These are phyloP conservation scores for Leptinotarsa juncta DNA, from an alignment of 2,888 invertebrate genomes.

Conservation along the genomic window DNA sequence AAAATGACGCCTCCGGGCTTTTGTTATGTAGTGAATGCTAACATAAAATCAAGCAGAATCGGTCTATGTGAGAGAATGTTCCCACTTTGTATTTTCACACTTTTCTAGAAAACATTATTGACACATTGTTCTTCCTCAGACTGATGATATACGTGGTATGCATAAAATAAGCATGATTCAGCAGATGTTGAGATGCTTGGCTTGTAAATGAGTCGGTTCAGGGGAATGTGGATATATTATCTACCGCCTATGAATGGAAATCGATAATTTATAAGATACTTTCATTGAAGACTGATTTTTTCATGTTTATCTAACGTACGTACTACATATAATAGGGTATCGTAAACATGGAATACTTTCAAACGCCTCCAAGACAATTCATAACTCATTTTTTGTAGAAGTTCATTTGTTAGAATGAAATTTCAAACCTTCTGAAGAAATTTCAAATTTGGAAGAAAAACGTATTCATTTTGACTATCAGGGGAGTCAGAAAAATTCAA, in stretches of 20 bases:
- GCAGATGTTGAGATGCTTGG: slow-evolving; percentile 14
- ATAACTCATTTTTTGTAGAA: no score
- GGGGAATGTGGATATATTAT: slow-evolving; percentile 17
- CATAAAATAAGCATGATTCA: background rate
- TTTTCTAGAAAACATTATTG: slow-evolving; percentile 18
- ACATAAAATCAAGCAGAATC: background rate
- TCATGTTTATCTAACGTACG: no score
- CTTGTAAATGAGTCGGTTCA: slow-evolving; percentile 13
- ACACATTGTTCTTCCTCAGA: slow-evolving; percentile 16
- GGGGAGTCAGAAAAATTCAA: no score
- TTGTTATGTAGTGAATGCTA: background rate
- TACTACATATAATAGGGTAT: no score
- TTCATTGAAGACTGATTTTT: slow-evolving; percentile 14
- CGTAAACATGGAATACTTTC: no score
- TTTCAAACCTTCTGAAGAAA: no score
- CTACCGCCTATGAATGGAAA: slow-evolving; percentile 14
- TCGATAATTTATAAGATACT: background rate
- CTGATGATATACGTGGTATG: slow-evolving; percentile 14
- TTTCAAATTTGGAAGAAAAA: no score
- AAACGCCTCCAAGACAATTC: no score
- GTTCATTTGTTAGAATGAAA: no score
- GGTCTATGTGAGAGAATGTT: slow-evolving; percentile 13
- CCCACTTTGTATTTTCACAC: slow-evolving; percentile 4
- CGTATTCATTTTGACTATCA: no score
- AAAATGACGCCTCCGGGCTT: no score